A percentile compares a stretch with the other conserved stretches of the same genome.
Evolutionary conservation across 2,113 vertebrate genomes (phyloP).

Genomic region (Peromyscus maniculatus): DNA sequence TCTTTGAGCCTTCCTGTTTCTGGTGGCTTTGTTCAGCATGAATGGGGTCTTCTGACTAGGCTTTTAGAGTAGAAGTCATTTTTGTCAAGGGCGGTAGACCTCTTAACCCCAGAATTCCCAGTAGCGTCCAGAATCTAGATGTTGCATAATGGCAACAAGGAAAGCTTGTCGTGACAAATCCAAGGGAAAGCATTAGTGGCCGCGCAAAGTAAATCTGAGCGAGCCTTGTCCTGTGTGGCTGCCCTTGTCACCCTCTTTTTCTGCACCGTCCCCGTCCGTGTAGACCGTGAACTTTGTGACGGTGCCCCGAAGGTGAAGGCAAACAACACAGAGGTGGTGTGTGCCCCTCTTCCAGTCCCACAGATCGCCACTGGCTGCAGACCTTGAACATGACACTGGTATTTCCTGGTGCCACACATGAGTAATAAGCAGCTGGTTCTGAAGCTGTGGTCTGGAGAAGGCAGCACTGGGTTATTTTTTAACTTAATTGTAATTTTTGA

Average conservation of each 20-base stretch:
- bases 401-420: conserved; percentile 84
- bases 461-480: conserved; percentile 80
- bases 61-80: conserved; percentile 49
- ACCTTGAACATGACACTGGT: conserved; percentile 82
- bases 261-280: not conserved
- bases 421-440: conserved; percentile 83
- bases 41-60: conserved; percentile 58
- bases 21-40: conserved; percentile 61
- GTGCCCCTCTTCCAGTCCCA: conserved; percentile 64
- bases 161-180: conserved; percentile 55
- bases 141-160: not conserved
- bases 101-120: conserved; percentile 66
- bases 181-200: conserved; percentile 23
- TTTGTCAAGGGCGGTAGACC: conserved; percentile 55
- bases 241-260: not conserved
- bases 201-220: conserved; percentile 45
- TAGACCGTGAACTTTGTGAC: conserved; percentile 29
- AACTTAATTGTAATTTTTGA: conserved; percentile 84
- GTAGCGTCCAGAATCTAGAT: conserved; percentile 44
- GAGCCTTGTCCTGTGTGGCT: conserved; percentile 25
- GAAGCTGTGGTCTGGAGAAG: conserved; percentile 82
- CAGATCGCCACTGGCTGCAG: conserved; percentile 74
- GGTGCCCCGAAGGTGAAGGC: conserved; percentile 65
- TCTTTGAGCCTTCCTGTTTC: conserved; percentile 46
- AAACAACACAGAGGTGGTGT: conserved; percentile 56